Evolutionary conservation across 2,113 vertebrate genomes (phyloP), one percentile per base, ranked within the genome.

Genomic region (Myrmophylax atrothorax): DNA sequence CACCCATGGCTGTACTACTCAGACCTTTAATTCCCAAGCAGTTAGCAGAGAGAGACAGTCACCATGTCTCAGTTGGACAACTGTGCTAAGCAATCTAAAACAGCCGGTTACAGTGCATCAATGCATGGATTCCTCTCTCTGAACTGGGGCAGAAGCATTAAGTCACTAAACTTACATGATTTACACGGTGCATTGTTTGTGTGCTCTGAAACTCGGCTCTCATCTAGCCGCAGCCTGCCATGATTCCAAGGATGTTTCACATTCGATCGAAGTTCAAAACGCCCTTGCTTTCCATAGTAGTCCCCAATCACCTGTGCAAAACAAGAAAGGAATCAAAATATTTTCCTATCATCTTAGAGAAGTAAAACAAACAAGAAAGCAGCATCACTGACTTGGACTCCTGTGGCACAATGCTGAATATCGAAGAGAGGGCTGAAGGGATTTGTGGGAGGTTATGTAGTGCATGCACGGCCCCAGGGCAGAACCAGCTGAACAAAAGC

Each of bases 281-380:
- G 99, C 72, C 98, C 98, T 84, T 99, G 99, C 83, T 98, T 98
- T 80, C 99, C 99, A 33, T 98, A 99, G 97, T 99, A 99, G 97
- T 99, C 99, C 56, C 98, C 98, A 0, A 99, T 98, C 78, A 99
- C 98, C 99, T 99, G 85, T 3, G 53, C 23, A 47, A 92, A 83
- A 79, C 60, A 53, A 80, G 25, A 90, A 88, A 76, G 49, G 59
- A 87, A 89, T 31, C 16, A 84, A 63, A 85, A 84, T 3, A 68
- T 56, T 62, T 52, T 77, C 7, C 31, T 15, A 25, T 63, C 16
- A 35, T 9, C 7, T 25, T 47, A 29, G 33, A 66, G 52, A 92
- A 49, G 8, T 25, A 37, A 60, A 86, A 76, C 49, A 74, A 84
- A 50, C 18, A 82, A n/a, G 18, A 49, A 19, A 56, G 38, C 11